Base-by-base conservation (phyloP, 2,888 invertebrate species). In the Frankliniella intonsa region DNA sequence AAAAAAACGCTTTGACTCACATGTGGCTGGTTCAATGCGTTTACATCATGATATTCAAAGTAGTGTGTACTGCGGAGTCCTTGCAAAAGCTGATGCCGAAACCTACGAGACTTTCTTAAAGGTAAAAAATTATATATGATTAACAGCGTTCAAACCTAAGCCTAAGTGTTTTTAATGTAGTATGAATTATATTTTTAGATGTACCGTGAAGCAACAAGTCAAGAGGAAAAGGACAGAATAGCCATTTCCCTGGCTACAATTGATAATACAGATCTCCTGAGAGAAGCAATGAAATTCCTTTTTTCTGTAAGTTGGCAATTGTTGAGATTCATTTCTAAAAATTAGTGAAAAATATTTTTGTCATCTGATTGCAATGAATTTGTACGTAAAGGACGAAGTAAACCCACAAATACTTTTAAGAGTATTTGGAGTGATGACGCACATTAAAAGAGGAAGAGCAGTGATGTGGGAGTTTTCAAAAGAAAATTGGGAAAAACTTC, bases 201-300 rank as follows among this genome's bases (percentile, higher is more conserved):
- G 84, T 96, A 97, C 89, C 92, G 94, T 85, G 92, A 93, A 80
- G 92, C 95, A 10, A 97, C 97, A 89, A 89, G 97, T 85, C 95
- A 96, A 86, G 98, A 98, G 88, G 98, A 98, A 88, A 97, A 96
- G 88, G 95, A 97, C 87, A 92, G 98, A 86, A 94, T 98, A 86
- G 92, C 95, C 83, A 90, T 95, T 83, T 92, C 96, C 8, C 90
- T 98, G 82, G 98, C 97, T 62, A 92, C 94, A 80, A 92, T 95
- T 82, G 91, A 90, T 84, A 93, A 96, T 87, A 91, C 92, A 19
- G 89, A 89, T 49, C 89, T 97, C 83, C 90, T 97, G 83, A 90
- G 90, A 81, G 92, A 92, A 86, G 96, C 96, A 80, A 90, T 96
- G 27, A 90, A 94, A 82, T 96, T 96, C 87, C 92, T 95, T 11